These are phyloP conservation scores for Cistogaster globosa DNA, from an alignment of 2,888 invertebrate genomes.

Conservation along the genomic window DNA sequence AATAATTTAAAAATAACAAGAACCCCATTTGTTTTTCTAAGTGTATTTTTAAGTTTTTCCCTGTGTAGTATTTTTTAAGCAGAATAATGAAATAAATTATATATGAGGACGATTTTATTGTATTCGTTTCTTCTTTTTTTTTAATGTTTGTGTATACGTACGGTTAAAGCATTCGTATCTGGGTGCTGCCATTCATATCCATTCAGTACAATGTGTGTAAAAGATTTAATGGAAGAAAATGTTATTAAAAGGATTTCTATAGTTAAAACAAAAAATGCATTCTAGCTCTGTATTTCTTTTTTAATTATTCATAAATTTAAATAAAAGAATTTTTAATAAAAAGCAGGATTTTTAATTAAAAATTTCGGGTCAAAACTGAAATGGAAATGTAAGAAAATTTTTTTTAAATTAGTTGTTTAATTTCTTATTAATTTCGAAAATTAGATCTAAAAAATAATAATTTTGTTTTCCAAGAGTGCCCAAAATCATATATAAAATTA, in stretches of 20 bases:
- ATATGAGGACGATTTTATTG: conserved; percentile 33
- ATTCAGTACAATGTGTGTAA: neutral
- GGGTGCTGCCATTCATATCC: neutral
- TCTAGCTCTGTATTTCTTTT: neutral
- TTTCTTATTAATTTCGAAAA: too few relatives aligned
- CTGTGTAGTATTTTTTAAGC: neutral
- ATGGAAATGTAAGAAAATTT: too few relatives aligned
- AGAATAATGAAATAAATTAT: conserved; percentile 40
- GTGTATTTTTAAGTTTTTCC: conserved; percentile 6
- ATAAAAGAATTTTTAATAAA: neutral
- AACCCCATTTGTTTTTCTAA: conserved; percentile 7
- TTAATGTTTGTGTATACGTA: conserved; percentile 11
- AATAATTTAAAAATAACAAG: conserved; percentile 8
- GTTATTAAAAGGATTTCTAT: neutral
- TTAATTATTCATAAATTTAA: neutral
- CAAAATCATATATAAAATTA: too few relatives aligned
- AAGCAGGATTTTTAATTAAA: too few relatives aligned
- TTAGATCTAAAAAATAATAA: too few relatives aligned
- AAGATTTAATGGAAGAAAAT: neutral
- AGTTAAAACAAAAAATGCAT: neutral
- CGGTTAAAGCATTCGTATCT: conserved; percentile 5
- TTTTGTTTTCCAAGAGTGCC: too few relatives aligned
- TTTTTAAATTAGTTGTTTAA: too few relatives aligned
- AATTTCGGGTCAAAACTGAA: too few relatives aligned
- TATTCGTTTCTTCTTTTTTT: neutral